Base-by-base conservation (phyloP, 2,113 vertebrate genomes). In the Vulpes lagopus region DNA sequence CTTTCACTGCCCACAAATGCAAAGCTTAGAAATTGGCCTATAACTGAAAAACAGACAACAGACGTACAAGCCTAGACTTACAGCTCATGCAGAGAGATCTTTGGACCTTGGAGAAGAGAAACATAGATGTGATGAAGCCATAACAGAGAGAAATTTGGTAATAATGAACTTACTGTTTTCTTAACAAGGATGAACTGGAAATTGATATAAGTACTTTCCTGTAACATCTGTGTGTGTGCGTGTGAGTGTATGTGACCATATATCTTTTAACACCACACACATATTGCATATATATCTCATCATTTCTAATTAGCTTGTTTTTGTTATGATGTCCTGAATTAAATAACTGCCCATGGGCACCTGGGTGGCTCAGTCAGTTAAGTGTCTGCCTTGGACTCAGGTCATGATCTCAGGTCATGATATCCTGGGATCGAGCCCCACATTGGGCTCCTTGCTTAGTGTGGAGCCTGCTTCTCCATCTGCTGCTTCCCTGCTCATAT, bases 321-420 rank as follows among this genome's bases (percentile, higher is more conserved):
- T 96, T 51, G 38, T 79, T 55, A n/a, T 73, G 57, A 60, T 64
- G 7, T 62, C 82, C 64, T 93, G 22, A 95, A 74, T 84, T 87
- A 60, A 92, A 84, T 15, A 92, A 69, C 25, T 59, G 12, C 1
- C n/a, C 43, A 43, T 0, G 43, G 43, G 43, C 43, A 43, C 43
- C 43, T 43, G 43, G 43, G 43, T 43, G 43, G 43, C 43, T 43
- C 43, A 43, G 43, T 43, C 43, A 43, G 43, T 43, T 43, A 43
- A 43, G 43, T 43, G 43, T 43, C 43, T 43, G 43, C 43, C 43
- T 43, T 43, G 43, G 43, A 1, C 43, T 43, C 43, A 43, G 43
- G 43, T 43, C 43, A 43, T 43, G 43, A 43, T 43, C 43, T 43
- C 43, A 43, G 43, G 43, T 43, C 43, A 43, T 43, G 43, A 43